Evolutionary conservation across 2,113 vertebrate species (phyloP).

Genomic region (Elephas maximus): DNA sequence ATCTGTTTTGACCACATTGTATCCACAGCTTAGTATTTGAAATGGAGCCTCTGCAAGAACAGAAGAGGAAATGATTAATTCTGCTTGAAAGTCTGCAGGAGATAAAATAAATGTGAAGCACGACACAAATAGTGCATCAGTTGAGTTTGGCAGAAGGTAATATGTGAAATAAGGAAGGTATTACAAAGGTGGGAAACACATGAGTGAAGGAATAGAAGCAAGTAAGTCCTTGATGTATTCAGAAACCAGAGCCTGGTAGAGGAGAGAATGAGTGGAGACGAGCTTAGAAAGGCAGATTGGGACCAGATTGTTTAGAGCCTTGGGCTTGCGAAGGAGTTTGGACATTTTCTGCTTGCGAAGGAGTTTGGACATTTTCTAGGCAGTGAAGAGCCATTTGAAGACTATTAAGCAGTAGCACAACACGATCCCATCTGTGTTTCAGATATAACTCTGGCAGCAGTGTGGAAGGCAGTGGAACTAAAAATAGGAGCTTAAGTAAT

Average conservation of each 20-base stretch:
- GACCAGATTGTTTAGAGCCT: slow-evolving; percentile 9
- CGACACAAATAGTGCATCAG: not conserved
- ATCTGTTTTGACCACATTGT: not conserved
- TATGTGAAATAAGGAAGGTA: not conserved
- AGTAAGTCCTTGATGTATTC: not conserved
- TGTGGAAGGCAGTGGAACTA: slow-evolving; percentile 49
- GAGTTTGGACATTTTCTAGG: slow-evolving; percentile 59
- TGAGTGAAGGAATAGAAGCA: not conserved
- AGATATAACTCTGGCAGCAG: slow-evolving; percentile 55
- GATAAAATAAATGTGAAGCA: not conserved
- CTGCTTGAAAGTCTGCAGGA: not conserved
- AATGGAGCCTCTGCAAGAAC: not conserved
- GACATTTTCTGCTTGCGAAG: slow-evolving; percentile 40
- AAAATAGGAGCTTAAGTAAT: slow-evolving; percentile 59
- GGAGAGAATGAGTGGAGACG: not conserved
- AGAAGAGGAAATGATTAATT: not conserved
- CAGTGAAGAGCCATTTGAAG: slow-evolving; percentile 49
- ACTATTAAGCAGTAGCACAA: slow-evolving; percentile 32
- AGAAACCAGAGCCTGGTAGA: not conserved
- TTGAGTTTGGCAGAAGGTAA: not conserved
- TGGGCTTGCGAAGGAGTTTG: slow-evolving; percentile 34
- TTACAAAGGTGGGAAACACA: not conserved
- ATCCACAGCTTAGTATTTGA: not conserved
- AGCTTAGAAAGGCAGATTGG: slow-evolving; percentile 10
- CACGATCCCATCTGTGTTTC: slow-evolving; percentile 70